These are phyloP conservation scores for Aphodius sticticus DNA, from an alignment of 2,888 invertebrate genomes.

Conservation along the genomic window DNA sequence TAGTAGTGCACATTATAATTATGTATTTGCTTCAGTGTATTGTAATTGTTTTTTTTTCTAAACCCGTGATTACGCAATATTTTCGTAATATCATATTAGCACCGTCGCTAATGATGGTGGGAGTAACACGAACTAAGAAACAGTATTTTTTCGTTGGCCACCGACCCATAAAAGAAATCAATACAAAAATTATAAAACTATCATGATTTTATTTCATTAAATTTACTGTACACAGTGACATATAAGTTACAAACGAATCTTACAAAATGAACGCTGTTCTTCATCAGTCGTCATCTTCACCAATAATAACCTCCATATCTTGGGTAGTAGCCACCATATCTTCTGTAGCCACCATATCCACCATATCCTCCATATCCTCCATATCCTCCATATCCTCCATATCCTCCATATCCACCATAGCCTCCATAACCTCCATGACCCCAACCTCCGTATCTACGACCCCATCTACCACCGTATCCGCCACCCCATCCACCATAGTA, in stretches of 20 bases:
- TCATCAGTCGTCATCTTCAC: constrained; percentile 11
- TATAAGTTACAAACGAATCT: neutral
- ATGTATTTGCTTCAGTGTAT: no score
- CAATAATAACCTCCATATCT: constrained; percentile 18
- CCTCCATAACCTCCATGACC: constrained; percentile 46
- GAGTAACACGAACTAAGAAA: no score
- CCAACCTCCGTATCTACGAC: constrained; percentile 20
- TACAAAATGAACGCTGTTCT: neutral
- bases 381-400: constrained; percentile 34
- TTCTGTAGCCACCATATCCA: constrained; percentile 27
- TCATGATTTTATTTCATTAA: no score
- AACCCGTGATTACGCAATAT: no score
- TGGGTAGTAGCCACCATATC: neutral
- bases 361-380: constrained; percentile 32
- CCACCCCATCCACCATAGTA: constrained; percentile 30
- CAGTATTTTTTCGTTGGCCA: no score
- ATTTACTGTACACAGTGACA: neutral
- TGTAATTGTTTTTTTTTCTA: no score
- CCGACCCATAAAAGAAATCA: no score
- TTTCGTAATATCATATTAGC: no score
- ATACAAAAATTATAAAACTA: no score
- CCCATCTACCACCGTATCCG: constrained; percentile 38
- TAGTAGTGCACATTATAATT: no score
- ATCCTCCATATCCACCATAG: constrained; percentile 48
- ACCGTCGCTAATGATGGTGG: no score